Evolutionary conservation across 2,888 invertebrate genomes (phyloP).

Genomic region (Hipparchia sbordonii): DNA sequence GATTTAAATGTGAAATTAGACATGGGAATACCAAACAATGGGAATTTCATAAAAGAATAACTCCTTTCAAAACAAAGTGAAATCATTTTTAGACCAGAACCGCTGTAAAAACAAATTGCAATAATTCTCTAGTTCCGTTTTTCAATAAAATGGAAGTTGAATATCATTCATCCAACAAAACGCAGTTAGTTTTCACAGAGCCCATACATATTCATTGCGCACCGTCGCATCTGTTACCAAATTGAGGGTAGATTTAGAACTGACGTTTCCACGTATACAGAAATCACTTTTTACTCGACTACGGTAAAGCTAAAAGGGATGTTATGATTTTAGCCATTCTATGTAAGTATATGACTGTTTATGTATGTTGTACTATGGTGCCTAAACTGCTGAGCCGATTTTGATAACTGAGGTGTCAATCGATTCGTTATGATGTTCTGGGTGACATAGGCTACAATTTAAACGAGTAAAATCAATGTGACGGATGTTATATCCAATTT

Average conservation of each 20-base stretch:
- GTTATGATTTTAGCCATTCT: too few relatives aligned
- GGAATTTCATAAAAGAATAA: not conserved
- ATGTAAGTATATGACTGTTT: too few relatives aligned
- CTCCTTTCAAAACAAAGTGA: not conserved
- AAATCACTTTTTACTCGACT: not conserved
- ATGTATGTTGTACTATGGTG: too few relatives aligned
- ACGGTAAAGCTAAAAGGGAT: too few relatives aligned
- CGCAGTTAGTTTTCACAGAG: slow-evolving; percentile 23
- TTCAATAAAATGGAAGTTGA: slow-evolving; percentile 21
- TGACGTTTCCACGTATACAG: not conserved
- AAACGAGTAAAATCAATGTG: too few relatives aligned
- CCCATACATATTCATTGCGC: slow-evolving; percentile 42
- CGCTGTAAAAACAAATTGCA: not conserved
- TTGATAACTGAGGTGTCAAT: too few relatives aligned
- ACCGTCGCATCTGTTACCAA: slow-evolving; percentile 37
- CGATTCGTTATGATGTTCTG: too few relatives aligned
- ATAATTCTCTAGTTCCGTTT: slow-evolving; percentile 8
- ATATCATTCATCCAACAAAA: slow-evolving; percentile 19
- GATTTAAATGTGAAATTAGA: too few relatives aligned
- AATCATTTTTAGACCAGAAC: not conserved
- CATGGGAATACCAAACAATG: not conserved
- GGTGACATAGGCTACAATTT: too few relatives aligned
- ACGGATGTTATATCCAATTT: too few relatives aligned
- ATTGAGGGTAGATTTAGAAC: slow-evolving; percentile 33
- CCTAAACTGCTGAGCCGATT: too few relatives aligned